These are phyloP conservation scores for Pristionchus exspectatus DNA, from an alignment of 2,888 invertebrate species.

Conservation along the genomic window DNA sequence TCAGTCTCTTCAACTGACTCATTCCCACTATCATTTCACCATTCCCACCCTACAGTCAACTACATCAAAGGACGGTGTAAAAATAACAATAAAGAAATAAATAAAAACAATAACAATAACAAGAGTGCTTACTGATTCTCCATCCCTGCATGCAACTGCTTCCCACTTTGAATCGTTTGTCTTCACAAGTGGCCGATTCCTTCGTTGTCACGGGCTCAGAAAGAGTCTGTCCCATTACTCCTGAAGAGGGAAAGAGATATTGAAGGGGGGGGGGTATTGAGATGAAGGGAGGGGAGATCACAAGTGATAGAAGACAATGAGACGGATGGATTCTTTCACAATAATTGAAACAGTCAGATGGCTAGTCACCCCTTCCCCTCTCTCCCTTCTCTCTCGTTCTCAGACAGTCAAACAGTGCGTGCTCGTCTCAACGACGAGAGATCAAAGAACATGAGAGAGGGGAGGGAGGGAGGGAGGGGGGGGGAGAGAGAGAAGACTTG, in stretches of 20 bases:
- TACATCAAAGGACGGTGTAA: neutral
- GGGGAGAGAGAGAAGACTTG: conserved; percentile 12
- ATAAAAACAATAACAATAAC: neutral
- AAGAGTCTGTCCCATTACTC: conserved; percentile 93
- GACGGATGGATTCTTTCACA: neutral
- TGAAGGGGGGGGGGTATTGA: neutral
- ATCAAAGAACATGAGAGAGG: neutral
- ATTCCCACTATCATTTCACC: conserved; percentile 19
- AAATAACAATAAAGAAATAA: neutral
- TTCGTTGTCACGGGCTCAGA: conserved; percentile 93
- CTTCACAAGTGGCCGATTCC: conserved; percentile 75
- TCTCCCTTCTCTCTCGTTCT: neutral
- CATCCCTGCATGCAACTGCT: conserved; percentile 99
- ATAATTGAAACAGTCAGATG: conserved; percentile 10
- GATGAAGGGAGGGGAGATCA: neutral
- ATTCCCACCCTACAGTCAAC: neutral
- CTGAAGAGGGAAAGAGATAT: neutral
- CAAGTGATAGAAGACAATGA: neutral
- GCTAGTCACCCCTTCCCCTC: neutral
- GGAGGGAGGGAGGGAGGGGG: neutral
- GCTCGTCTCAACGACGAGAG: neutral
- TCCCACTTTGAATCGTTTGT: conserved; percentile 84
- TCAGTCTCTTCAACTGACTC: neutral
- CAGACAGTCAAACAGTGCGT: conserved; percentile 18
- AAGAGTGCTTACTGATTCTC: conserved; percentile 86